Evolutionary conservation across 2,888 invertebrate genomes (phyloP), one percentile per base, ranked within the genome.

Genomic region (Epiperipatus broadwayi): DNA sequence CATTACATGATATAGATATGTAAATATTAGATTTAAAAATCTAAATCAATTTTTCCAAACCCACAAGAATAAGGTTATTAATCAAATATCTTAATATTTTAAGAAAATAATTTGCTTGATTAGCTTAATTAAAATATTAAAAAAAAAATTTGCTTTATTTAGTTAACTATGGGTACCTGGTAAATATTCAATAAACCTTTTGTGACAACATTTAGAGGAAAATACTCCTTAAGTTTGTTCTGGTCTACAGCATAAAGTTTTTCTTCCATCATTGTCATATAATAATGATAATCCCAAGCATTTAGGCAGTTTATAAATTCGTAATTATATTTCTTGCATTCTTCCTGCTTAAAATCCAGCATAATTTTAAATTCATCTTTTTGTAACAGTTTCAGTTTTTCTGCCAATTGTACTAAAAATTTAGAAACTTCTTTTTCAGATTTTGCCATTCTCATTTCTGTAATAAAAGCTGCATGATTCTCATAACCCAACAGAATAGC

Each of bases 381-480:
- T 49, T 60, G 58, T 18, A 64, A 48, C 3, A 57, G 56, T 40
- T 56, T 50, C 20, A 66, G 49, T 43, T 62, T 63, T 4, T 46
- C 45, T 5, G 53, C 49, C 22, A 65, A 49, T 27, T 60, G 58
- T 5, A 44, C 42, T 16, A 64, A 52, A 48, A 65, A 65, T n/a
- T 48, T 48, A 3, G 48, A 43, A 3, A 65, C 65, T 29, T 43
- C 54, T 31, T 57, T 56, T 4, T 61, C 56, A 34, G 50, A 54
- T 44, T 64, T 63, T 2, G 64, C 62, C 64, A 65, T 65, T 14
- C 60, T 49, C 55, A 58, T 57, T 43, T 64, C 63, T 16, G 60
- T 53, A 3, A 60, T 52, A 49, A 58, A 65, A 5, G 56, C 52
- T n/a, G 64, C 53, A 50, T 65, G 64, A 25, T 53, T 61, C 21